Conservation (phyloP, 2,797 vertebrate species). For the Megaceryle alcyon region DNA sequence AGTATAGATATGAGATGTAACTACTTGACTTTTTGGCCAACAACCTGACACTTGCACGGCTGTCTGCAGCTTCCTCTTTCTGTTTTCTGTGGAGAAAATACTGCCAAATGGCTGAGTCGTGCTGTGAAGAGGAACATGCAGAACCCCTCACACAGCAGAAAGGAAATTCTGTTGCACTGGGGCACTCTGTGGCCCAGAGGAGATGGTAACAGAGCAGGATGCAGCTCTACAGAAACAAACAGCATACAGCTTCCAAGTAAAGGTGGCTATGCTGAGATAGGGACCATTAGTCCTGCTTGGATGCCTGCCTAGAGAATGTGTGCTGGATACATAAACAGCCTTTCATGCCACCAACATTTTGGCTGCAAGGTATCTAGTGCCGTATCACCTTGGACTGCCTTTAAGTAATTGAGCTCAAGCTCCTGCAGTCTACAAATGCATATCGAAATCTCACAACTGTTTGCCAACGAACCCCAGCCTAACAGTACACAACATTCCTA, state of each 20-base stretch:
- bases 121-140: background rate
- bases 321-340: background rate
- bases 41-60: background rate
- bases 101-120: background rate
- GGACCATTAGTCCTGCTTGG: background rate
- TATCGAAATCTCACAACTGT: background rate
- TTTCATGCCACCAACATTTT: background rate
- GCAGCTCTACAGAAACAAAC: background rate
- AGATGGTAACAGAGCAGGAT: background rate
- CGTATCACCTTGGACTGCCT: background rate
- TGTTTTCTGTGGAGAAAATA: background rate
- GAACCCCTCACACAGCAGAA: background rate
- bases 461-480: background rate
- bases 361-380: background rate
- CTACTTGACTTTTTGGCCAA: background rate
- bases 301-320: background rate
- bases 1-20: background rate
- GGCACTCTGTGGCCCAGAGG: background rate
- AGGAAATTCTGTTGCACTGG: background rate
- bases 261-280: background rate
- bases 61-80: background rate
- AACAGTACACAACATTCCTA: background rate
- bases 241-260: background rate
- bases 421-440: background rate
- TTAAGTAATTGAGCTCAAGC: background rate